phyloP scores from a whole-genome alignment of 2,797 vertebrate species.

The Decapterus maruadsi region DNA sequence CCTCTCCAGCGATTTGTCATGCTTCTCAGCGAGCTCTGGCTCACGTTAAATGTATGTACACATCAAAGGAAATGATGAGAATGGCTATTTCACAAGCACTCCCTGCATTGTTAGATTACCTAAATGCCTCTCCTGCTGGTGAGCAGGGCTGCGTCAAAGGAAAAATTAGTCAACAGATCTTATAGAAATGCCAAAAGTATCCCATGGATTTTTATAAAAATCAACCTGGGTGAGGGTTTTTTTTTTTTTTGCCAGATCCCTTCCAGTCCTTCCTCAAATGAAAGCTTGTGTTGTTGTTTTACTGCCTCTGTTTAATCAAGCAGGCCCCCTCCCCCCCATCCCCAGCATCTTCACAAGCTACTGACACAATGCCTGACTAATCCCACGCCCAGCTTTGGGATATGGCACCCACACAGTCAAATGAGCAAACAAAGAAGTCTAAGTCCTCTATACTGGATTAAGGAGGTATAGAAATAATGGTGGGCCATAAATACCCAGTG shows the following conservation, averaged over 20 bases:
- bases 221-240: not conserved
- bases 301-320: constrained; percentile 55
- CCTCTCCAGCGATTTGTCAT: constrained; percentile 73
- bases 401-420: constrained; percentile 77
- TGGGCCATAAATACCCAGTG: constrained; percentile 59
- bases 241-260: constrained; percentile 6
- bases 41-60: constrained; percentile 70
- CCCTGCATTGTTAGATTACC: constrained; percentile 54
- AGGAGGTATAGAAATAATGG: constrained; percentile 64
- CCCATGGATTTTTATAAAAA: constrained; percentile 33
- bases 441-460: constrained; percentile 71
- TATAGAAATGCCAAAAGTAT: constrained; percentile 30
- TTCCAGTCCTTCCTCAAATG: constrained; percentile 33
- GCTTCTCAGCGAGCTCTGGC: constrained; percentile 68
- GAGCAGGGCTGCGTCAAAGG: constrained; percentile 16
- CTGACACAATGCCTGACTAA: constrained; percentile 76
- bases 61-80: constrained; percentile 76
- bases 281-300: constrained; percentile 57
- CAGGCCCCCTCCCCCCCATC: constrained; percentile 31
- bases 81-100: constrained; percentile 63
- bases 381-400: constrained; percentile 62
- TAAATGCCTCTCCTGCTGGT: constrained; percentile 54
- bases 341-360: constrained; percentile 62
- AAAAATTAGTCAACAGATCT: constrained; percentile 56
- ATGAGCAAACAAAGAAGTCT: constrained; percentile 82